These are phyloP conservation scores for Anolis apletophallus DNA, from an alignment of 2,797 vertebrate genomes.

Conservation along the genomic window DNA sequence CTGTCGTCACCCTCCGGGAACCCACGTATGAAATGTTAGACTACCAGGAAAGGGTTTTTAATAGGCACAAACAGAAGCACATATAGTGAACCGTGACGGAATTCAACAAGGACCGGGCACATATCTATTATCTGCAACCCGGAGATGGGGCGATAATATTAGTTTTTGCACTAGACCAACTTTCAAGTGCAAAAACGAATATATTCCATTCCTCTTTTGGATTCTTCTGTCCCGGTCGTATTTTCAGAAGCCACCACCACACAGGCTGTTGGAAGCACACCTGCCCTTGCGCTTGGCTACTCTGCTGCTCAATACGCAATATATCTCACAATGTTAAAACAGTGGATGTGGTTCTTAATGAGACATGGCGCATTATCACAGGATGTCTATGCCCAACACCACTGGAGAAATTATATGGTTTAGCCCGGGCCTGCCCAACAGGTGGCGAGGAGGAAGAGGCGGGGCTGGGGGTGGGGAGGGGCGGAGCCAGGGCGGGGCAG, in stretches of 20 bases:
- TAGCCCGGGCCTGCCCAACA: no score
- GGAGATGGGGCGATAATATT: neutral
- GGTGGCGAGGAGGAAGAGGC: no score
- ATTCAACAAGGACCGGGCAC: neutral
- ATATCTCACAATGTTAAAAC: no score
- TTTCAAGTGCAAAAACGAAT: constrained; percentile 16
- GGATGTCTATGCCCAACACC: no score
- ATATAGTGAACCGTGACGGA: neutral
- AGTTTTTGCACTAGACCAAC: no score
- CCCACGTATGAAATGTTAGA: constrained; percentile 8
- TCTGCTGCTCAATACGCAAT: no score
- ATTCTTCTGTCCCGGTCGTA: neutral
- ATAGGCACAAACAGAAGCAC: neutral
- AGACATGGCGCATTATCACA: no score
- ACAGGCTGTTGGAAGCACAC: neutral
- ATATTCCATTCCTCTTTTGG: neutral
- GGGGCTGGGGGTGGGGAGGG: no score
- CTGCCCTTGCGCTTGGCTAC: no score
- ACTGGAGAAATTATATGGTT: no score
- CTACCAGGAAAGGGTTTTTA: constrained; percentile 7
- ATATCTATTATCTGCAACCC: neutral
- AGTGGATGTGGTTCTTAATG: no score
- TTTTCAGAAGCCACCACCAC: neutral
- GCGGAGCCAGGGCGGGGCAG: no score
- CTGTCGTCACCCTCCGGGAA: constrained; percentile 15